Evolutionary conservation across 2,113 vertebrate species (phyloP).

Genomic region (Morone saxatilis): DNA sequence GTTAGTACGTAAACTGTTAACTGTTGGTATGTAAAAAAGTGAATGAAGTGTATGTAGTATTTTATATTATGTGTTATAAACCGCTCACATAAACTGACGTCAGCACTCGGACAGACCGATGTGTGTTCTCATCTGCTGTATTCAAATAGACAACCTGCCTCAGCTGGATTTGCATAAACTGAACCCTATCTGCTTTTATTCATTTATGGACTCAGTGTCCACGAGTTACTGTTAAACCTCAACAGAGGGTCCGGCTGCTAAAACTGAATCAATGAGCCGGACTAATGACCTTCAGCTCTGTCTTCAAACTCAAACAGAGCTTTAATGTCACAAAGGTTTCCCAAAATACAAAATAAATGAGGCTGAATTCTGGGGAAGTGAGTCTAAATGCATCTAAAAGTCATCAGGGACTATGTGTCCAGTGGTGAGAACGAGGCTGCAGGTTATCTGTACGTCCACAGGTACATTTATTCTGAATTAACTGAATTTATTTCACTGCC

Average conservation of each 20-base stretch:
- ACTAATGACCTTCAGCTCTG: no score
- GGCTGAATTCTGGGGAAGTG: no score
- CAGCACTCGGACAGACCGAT: background rate
- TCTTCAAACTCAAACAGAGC: no score
- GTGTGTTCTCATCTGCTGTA: constrained; percentile 36
- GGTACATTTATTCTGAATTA: no score
- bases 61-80: constrained; percentile 59
- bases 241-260: background rate
- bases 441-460: no score
- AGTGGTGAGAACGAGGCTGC: no score
- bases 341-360: no score
- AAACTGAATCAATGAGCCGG: background rate
- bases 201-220: constrained; percentile 6
- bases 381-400: no score
- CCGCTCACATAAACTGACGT: background rate
- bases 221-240: background rate
- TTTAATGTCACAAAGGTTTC: no score
- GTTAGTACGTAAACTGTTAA: background rate
- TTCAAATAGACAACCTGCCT: constrained; percentile 51
- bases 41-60: constrained; percentile 27
- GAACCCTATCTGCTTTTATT: constrained; percentile 25
- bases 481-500: no score
- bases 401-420: no score
- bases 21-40: constrained; percentile 38
- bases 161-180: constrained; percentile 57